These are phyloP conservation scores for Colinus virginianus DNA, from an alignment of 2,113 vertebrate genomes.

Conservation along the genomic window DNA sequence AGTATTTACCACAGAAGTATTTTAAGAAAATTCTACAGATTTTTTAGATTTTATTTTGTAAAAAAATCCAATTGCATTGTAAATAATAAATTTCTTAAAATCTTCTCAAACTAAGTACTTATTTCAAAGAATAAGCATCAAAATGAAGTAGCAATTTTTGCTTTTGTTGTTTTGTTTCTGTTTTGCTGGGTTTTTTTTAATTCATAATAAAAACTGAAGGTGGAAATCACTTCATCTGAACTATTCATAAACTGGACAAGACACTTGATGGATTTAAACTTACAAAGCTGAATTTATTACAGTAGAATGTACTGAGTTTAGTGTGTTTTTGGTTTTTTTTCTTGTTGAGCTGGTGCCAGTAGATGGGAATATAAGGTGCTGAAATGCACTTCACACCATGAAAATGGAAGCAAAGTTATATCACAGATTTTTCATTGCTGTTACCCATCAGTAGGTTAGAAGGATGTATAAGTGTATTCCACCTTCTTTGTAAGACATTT, in stretches of 20 bases:
- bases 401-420: neutral
- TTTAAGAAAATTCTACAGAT: neutral
- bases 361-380: neutral
- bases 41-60: neutral
- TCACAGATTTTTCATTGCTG: neutral
- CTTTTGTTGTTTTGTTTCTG: neutral
- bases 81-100: neutral
- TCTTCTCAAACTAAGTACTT: neutral
- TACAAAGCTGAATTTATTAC: neutral
- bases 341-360: neutral
- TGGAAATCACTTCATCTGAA: neutral
- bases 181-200: fast-evolving
- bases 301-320: neutral
- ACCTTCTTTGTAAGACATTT: neutral
- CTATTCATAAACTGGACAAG: neutral
- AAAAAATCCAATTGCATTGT: neutral
- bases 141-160: neutral
- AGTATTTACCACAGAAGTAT: neutral
- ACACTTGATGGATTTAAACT: neutral
- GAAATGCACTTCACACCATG: neutral
- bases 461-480: neutral
- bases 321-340: neutral
- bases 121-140: neutral
- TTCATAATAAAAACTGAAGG: neutral
- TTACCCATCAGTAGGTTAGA: neutral